Evolutionary conservation across 2,888 invertebrate species (phyloP), one percentile per base, ranked within the genome.

Genomic region (Drosophila cracens): DNA sequence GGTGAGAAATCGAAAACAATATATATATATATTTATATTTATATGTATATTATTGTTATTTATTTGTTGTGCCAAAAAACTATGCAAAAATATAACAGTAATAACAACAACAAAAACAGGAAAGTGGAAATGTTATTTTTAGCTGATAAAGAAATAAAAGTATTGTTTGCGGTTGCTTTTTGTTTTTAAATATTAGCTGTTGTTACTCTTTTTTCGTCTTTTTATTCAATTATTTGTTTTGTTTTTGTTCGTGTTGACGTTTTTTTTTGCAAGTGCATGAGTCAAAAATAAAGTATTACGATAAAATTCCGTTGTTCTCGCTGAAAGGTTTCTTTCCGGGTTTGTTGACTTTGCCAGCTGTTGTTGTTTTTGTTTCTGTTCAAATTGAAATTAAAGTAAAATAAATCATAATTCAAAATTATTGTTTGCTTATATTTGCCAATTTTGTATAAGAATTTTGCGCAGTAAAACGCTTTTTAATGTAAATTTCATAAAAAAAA

Each of bases 281-380:
- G 58, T 69, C 61, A 46, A 70, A 72, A 75, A 73, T 52, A 66
- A 76, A 76, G 54, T 62, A 81, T 84, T 79, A 73, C 74, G 82
- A 75, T 80, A 80, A 81, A 81, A 83, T 76, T 69, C 74, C 79
- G 82, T 84, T 90, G 83, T 90, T 85, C 81, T 81, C 38, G 65
- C 52, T 70, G 56, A 51, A 68, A 81, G 74, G 76, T 83, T 91
- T 91, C 91, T 82, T 90, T 91, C 90, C 90, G 91, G 90, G 91
- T 90, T 91, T 90, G 87, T 89, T 89, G 90, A 90, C 90, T 85
- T 78, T 82, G 68, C 57, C 73, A 71, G 68, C 63, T 76, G 67
- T 64, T 21, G 61, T 68, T 59, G 13, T 69, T 73, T 49, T 75
- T 72, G 52, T 61, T 71, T 31, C 51, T 71, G 66, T 79, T 72